Conservation (phyloP, 1,140 invertebrate species). For the Cataglyphis hispanica region DNA sequence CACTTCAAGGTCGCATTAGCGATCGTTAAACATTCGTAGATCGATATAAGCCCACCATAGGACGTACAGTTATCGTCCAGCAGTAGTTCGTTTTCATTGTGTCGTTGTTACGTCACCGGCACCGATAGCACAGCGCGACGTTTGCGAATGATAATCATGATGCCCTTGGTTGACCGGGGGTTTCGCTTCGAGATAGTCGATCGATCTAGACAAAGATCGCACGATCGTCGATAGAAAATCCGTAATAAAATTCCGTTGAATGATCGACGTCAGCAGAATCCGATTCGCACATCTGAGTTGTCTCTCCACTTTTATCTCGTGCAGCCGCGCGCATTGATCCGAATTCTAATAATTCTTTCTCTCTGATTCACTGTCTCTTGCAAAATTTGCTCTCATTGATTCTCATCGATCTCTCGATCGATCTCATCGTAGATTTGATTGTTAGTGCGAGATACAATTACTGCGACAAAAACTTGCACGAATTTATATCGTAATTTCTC, state of each 20-base stretch:
- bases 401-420: neutral
- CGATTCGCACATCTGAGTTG: slow-evolving; percentile 6
- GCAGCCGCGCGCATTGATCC: neutral
- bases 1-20: slow-evolving; percentile 53
- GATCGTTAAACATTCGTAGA: slow-evolving; percentile 52
- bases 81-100: slow-evolving; percentile 29
- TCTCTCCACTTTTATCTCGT: neutral
- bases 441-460: neutral
- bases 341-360: neutral
- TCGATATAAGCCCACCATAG: slow-evolving; percentile 58
- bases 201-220: slow-evolving; percentile 24
- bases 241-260: neutral
- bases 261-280: neutral
- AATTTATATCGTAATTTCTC: neutral
- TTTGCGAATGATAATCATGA: slow-evolving; percentile 57
- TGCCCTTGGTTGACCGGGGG: too few species aligned
- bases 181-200: slow-evolving; percentile 36
- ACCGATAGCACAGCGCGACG: slow-evolving; percentile 18
- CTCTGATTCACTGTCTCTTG: neutral
- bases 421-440: neutral
- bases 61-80: slow-evolving; percentile 19
- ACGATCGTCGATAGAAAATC: neutral
- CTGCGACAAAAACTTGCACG: neutral
- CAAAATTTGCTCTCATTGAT: neutral
- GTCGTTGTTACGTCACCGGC: slow-evolving; percentile 34